Conservation (phyloP, 2,113 vertebrate genomes). For the Gulo gulo region DNA sequence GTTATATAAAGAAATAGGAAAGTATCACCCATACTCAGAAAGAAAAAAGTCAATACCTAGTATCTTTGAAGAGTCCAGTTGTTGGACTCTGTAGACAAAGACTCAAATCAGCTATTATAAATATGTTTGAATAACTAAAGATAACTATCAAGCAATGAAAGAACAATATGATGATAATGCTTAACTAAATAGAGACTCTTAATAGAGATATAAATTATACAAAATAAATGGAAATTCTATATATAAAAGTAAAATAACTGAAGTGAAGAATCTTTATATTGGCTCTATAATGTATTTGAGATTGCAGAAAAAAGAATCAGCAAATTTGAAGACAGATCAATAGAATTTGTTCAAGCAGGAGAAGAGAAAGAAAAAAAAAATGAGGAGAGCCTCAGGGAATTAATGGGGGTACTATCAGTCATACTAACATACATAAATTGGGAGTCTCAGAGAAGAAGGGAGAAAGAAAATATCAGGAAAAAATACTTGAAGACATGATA, state of each 20-base stretch:
- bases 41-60: neutral
- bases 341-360: neutral
- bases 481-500: neutral
- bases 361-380: neutral
- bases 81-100: neutral
- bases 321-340: neutral
- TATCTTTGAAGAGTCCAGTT: neutral
- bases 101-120: neutral
- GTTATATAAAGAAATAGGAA: neutral
- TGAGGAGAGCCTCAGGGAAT: neutral
- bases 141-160: neutral
- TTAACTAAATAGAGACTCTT: neutral
- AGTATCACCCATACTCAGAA: neutral
- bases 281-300: neutral
- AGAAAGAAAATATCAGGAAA: neutral
- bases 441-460: neutral
- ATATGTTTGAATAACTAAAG: neutral
- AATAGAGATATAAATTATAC: neutral
- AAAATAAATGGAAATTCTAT: neutral
- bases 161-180: neutral
- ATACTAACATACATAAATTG: neutral
- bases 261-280: neutral
- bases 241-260: neutral
- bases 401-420: neutral
- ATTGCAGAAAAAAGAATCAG: neutral